Evolutionary conservation across 2,113 vertebrate genomes (phyloP).

Genomic region (Pygoscelis adeliae): DNA sequence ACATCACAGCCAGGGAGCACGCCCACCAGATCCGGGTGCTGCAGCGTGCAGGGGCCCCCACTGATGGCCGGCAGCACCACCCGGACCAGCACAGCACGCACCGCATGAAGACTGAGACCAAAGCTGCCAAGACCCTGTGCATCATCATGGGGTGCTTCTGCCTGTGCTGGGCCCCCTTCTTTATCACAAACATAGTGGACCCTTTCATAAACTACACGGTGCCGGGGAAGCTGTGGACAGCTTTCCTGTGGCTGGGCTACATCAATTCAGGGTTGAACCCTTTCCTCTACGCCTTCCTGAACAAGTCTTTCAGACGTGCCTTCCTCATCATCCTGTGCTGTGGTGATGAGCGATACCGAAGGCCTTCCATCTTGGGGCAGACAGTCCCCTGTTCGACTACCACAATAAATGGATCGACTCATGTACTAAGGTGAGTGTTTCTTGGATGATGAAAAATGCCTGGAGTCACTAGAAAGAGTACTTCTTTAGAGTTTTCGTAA

Average conservation of each 20-base stretch:
- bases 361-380: constrained; percentile 88
- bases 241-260: constrained; percentile 98
- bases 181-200: constrained; percentile 95
- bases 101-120: constrained; percentile 96
- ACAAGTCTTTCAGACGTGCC: constrained; percentile 98
- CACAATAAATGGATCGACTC: constrained; percentile 94
- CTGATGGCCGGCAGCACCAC: constrained; percentile 70
- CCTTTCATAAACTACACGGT: constrained; percentile 94
- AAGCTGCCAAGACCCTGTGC: constrained; percentile 96
- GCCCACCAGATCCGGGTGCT: constrained; percentile 92
- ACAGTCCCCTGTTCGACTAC: constrained; percentile 86
- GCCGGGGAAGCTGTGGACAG: constrained; percentile 90
- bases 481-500: not conserved
- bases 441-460: not conserved
- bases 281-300: constrained; percentile 98
- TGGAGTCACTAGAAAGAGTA: not conserved
- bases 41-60: constrained; percentile 86
- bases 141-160: constrained; percentile 99
- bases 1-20: constrained; percentile 91
- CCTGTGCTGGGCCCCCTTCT: constrained; percentile 98
- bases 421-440: constrained; percentile 91
- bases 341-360: constrained; percentile 88
- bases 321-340: constrained; percentile 99
- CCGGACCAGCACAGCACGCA: constrained; percentile 90
- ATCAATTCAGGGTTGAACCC: constrained; percentile 99